phyloP scores from a whole-genome alignment of 1,140 invertebrate species.

The Batillaria attramentaria region DNA sequence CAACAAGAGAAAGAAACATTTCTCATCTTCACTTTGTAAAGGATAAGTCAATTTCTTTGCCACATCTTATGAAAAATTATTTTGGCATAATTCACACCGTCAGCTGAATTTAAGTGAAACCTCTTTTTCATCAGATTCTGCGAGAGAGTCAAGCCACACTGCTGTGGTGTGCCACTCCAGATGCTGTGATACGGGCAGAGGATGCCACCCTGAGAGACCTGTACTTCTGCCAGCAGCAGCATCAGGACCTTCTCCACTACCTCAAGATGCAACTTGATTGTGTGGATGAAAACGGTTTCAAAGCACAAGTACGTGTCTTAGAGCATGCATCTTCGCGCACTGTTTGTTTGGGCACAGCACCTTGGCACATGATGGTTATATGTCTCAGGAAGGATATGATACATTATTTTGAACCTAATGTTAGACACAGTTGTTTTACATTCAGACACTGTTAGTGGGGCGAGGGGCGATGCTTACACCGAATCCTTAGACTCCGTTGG shows the following conservation, averaged over 20 bases:
- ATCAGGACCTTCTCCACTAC: not conserved
- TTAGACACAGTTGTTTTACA: too few species aligned
- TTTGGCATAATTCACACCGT: too few species aligned
- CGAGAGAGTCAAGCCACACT: not conserved
- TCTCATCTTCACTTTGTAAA: not conserved
- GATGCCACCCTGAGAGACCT: not conserved
- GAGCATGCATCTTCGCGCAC: too few species aligned
- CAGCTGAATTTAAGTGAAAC: not conserved
- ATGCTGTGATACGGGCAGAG: conserved; percentile 12
- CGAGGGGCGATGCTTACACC: too few species aligned
- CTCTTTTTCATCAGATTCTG: not conserved
- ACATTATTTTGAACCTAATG: not conserved
- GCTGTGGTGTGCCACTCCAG: conserved; percentile 22
- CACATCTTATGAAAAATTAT: too few species aligned
- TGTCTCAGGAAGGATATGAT: not conserved
- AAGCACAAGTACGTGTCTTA: conserved; percentile 12
- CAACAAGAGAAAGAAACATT: too few species aligned
- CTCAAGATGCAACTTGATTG: not conserved
- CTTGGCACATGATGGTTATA: not conserved
- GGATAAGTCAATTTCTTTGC: too few species aligned
- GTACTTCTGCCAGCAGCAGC: conserved; percentile 18
- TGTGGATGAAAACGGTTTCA: not conserved
- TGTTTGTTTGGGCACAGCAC: not conserved
- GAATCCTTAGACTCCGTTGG: too few species aligned
- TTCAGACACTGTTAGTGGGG: too few species aligned